phyloP scores from a whole-genome alignment of 2,797 vertebrate species.

The Gambelia wislizenii region DNA sequence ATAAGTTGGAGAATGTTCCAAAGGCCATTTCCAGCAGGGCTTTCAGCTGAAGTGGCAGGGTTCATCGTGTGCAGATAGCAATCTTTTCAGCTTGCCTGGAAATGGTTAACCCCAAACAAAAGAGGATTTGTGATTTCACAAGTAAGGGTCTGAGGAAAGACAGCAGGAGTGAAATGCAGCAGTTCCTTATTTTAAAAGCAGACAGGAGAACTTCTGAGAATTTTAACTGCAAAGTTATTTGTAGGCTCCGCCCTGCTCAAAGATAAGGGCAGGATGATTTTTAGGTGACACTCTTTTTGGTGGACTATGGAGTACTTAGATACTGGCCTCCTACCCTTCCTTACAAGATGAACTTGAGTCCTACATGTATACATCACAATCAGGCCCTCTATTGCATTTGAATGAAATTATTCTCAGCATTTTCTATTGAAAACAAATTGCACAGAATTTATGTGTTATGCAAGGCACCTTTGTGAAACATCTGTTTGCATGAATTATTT shows the following conservation, averaged over 20 bases:
- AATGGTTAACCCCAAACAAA: not conserved
- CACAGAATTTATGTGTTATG: no score
- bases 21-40: not conserved
- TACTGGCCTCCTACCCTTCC: no score
- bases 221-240: not conserved
- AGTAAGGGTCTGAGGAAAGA: constrained; percentile 1
- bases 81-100: not conserved
- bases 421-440: no score
- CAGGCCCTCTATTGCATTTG: not conserved
- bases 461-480: no score
- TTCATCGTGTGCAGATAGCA: not conserved
- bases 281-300: not conserved
- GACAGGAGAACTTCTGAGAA: not conserved
- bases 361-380: no score
- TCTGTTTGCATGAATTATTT: no score
- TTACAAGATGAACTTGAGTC: no score
- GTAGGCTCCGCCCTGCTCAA: not conserved
- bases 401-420: not conserved
- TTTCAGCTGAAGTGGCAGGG: not conserved
- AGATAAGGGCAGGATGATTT: not conserved
- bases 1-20: not conserved
- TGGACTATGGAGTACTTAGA: no score
- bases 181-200: not conserved
- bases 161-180: not conserved
- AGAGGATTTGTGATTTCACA: constrained; percentile 2